A percentile compares a stretch with the other conserved stretches of the same genome.
Conservation (phyloP, 2,797 vertebrate species). For the Myotis daubentonii region DNA sequence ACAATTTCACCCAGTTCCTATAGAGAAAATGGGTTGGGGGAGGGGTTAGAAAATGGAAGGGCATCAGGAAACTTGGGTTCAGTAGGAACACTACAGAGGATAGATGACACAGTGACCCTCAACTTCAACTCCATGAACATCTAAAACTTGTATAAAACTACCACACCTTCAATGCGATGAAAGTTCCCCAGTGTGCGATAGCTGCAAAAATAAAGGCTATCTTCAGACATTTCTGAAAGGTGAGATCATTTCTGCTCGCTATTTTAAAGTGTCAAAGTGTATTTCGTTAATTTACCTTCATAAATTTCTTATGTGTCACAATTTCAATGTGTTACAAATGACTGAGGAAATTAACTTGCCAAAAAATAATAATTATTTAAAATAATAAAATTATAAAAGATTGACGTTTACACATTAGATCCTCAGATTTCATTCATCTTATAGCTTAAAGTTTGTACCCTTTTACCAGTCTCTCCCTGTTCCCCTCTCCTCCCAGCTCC, state of each 20-base stretch:
- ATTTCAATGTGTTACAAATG: slow-evolving; percentile 13
- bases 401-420: not conserved
- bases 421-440: not conserved
- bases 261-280: slow-evolving; percentile 36
- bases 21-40: not conserved
- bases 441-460: not conserved
- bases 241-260: slow-evolving; percentile 62
- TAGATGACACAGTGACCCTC: not conserved
- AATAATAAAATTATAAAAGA: slow-evolving; percentile 20
- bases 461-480: not conserved
- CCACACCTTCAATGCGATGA: slow-evolving; percentile 2
- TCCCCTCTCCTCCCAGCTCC: not conserved
- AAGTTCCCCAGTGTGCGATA: slow-evolving; percentile 6
- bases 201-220: slow-evolving; percentile 56
- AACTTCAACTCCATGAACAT: not conserved
- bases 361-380: slow-evolving; percentile 51
- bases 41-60: not conserved
- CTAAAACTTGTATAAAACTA: not conserved
- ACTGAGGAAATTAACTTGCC: slow-evolving; percentile 35
- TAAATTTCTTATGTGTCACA: slow-evolving; percentile 54
- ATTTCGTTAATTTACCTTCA: slow-evolving; percentile 70
- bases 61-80: not conserved
- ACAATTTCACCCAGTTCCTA: not conserved
- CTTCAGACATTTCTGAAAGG: slow-evolving; percentile 44
- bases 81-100: not conserved